Percentiles rank a stretch among this genome's conserved stretches.
These are phyloP conservation scores for Rhadinocentrus ornatus DNA, from an alignment of 2,797 vertebrate species.

Conservation along the genomic window DNA sequence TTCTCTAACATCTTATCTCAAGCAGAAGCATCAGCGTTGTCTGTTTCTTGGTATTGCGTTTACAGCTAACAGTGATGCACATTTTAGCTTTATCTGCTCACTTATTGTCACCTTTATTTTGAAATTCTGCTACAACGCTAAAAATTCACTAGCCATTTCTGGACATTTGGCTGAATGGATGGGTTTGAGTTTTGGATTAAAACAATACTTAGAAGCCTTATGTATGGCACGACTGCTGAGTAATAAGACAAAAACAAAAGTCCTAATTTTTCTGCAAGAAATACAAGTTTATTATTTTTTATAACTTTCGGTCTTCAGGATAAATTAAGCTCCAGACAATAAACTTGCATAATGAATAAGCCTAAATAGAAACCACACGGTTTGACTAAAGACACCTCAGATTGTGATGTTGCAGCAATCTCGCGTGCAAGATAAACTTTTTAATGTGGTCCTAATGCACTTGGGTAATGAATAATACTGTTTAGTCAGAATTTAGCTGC, in stretches of 20 bases:
- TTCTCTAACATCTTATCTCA: constrained; percentile 36
- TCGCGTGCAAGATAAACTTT: background rate
- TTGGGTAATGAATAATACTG: background rate
- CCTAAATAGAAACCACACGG: background rate
- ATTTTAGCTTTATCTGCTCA: constrained; percentile 11
- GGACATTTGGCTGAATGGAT: background rate
- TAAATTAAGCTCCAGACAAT: background rate
- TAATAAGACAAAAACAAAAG: no score
- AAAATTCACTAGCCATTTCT: background rate
- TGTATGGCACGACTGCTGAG: background rate
- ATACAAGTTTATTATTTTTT: background rate
- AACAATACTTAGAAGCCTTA: background rate
- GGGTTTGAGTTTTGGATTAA: background rate
- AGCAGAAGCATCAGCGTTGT: constrained; percentile 12
- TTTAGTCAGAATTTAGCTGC: background rate
- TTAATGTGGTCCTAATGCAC: background rate
- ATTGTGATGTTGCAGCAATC: background rate
- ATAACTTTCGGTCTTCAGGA: background rate
- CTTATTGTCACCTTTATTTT: background rate
- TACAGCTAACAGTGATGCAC: constrained; percentile 18
- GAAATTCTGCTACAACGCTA: background rate
- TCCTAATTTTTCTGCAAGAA: no score
- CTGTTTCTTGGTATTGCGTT: constrained; percentile 27
- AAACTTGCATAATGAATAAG: background rate
- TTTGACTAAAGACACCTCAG: background rate